Evolutionary conservation across 2,797 vertebrate genomes (phyloP).

Genomic region (Lepilemur septentrionalis): DNA sequence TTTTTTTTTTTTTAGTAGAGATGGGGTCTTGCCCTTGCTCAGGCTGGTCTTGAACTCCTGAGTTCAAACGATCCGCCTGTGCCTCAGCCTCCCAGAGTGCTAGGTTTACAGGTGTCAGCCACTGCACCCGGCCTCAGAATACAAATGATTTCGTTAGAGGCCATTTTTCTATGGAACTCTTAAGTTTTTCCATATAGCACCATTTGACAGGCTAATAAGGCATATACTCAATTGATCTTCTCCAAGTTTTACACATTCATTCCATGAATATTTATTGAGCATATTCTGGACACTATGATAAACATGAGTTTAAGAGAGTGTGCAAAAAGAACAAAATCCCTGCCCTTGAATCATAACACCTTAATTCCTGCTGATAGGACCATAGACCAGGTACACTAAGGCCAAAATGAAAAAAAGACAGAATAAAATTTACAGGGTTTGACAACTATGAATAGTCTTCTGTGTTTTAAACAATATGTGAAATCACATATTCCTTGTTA

Average conservation of each 20-base stretch:
- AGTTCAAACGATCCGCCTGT: too few species aligned
- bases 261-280: neutral
- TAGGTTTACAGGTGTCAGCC: too few species aligned
- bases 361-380: neutral
- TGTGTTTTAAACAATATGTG: neutral
- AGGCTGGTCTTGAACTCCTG: too few species aligned
- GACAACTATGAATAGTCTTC: neutral
- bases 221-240: neutral
- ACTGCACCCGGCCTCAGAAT: neutral
- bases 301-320: neutral
- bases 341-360: neutral
- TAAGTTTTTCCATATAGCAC: neutral
- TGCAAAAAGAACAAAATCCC: neutral
- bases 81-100: too few species aligned
- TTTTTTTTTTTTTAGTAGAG: too few species aligned
- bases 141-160: neutral
- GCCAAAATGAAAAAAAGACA: neutral
- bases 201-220: neutral
- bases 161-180: neutral
- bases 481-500: neutral
- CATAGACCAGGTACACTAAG: neutral
- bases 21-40: too few species aligned
- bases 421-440: neutral
- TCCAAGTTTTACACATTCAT: neutral
- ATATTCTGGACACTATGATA: neutral